Percentiles rank a stretch among this genome's conserved stretches.
phyloP scores from a whole-genome alignment of 1,140 invertebrate genomes.

The Portunus trituberculatus region DNA sequence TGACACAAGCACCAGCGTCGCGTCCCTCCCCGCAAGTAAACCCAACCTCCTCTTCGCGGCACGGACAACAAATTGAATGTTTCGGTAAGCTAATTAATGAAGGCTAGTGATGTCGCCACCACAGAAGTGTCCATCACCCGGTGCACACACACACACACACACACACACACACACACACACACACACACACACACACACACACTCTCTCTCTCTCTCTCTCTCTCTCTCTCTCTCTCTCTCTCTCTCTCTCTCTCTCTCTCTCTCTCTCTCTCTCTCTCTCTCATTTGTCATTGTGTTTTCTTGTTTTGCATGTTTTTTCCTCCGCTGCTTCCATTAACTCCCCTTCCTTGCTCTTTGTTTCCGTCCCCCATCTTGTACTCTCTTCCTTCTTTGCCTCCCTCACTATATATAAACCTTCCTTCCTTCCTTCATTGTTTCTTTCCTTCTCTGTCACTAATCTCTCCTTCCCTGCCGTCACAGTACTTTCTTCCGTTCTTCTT shows the following conservation, averaged over 20 bases:
- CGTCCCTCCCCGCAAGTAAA: slow-evolving; percentile 17
- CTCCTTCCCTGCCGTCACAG: not conserved
- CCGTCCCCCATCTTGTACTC: not conserved
- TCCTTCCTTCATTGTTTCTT: not conserved
- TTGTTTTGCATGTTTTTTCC: no score
- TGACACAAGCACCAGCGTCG: not conserved
- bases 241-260: no score
- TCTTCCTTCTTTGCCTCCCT: not conserved
- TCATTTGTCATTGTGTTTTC: not conserved
- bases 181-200: not conserved
- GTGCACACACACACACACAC: not conserved
- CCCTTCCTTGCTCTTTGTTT: not conserved
- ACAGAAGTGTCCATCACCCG: not conserved
- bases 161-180: slow-evolving; percentile 12
- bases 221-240: no score
- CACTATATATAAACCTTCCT: not conserved
- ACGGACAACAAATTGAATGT: not conserved
- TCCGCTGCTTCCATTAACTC: no score
- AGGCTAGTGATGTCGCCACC: not conserved
- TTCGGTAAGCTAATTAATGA: not conserved
- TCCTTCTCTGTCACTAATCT: not conserved
- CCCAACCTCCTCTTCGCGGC: not conserved
- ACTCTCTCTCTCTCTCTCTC: no score
- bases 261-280: no score
- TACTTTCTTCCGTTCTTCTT: not conserved